Conservation (phyloP, 2,797 vertebrate genomes). For the Schizothorax lantsangensis region DNA sequence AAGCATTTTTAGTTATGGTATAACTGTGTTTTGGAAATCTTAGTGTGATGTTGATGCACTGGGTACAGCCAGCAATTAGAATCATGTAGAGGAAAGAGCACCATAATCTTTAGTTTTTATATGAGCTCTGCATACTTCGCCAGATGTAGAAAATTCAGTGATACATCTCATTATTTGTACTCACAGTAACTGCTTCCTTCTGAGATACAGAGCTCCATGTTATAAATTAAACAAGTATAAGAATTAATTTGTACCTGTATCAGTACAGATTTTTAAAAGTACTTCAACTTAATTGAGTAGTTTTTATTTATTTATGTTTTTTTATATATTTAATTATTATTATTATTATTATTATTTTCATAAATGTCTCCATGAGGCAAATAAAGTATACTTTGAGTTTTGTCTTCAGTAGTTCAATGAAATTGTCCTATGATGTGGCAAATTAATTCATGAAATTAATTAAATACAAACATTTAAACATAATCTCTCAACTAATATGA, state of each 20-base stretch:
- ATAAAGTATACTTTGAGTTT: not conserved
- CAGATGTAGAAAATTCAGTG: not conserved
- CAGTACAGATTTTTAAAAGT: not conserved
- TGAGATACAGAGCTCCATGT: not conserved
- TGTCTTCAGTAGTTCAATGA: not conserved
- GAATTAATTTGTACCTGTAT: not conserved
- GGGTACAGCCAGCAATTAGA: not conserved
- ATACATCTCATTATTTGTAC: not conserved
- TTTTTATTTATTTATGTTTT: not conserved
- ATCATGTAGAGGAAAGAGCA: not conserved
- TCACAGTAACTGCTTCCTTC: not conserved
- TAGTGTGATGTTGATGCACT: not conserved
- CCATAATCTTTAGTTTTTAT: not conserved
- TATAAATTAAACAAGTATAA: not conserved
- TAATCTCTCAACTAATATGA: not conserved
- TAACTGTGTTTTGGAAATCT: not conserved
- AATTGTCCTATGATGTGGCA: not conserved
- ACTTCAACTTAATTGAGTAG: not conserved
- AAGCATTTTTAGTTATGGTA: not conserved
- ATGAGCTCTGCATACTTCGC: not conserved
- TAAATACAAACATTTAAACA: conserved; percentile 5
- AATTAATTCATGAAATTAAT: not conserved
- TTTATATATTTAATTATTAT: not conserved
- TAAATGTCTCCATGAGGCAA: not conserved
- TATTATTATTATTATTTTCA: not conserved